Evolutionary conservation across 2,113 vertebrate genomes (phyloP).

Genomic region (Oryzias celebensis): DNA sequence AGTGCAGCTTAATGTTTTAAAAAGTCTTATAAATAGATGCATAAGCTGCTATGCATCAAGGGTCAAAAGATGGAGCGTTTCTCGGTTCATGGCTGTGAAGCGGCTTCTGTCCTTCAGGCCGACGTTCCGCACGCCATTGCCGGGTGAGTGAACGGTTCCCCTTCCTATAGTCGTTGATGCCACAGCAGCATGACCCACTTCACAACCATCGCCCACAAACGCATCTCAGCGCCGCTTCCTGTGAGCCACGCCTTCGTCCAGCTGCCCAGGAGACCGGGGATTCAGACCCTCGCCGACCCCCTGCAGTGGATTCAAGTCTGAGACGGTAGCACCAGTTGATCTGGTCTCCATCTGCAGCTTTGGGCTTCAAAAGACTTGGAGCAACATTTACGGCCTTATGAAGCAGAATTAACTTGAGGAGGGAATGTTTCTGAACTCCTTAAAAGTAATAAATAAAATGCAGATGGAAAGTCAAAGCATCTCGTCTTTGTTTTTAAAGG

Average conservation of each 20-base stretch:
- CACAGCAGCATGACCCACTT: slow-evolving; percentile 3
- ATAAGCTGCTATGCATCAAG: slow-evolving; percentile 57
- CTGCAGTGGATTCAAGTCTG: slow-evolving; percentile 9
- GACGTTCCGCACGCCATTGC: slow-evolving; percentile 9
- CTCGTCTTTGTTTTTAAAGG: neutral
- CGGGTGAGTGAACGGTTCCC: slow-evolving; percentile 8
- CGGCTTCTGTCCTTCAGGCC: slow-evolving; percentile 4
- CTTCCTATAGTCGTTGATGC: slow-evolving; percentile 15
- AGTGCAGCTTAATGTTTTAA: slow-evolving; percentile 64
- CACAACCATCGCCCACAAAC: slow-evolving; percentile 5
- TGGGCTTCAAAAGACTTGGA: slow-evolving; percentile 28
- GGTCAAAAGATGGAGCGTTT: slow-evolving; percentile 45
- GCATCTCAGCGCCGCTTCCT: slow-evolving; percentile 27
- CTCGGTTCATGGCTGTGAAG: slow-evolving; percentile 37
- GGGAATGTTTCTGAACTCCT: slow-evolving; percentile 43
- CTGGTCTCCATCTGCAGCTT: slow-evolving; percentile 34
- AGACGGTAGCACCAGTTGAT: slow-evolving; percentile 46
- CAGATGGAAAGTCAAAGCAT: slow-evolving; percentile 11
- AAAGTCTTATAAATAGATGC: slow-evolving; percentile 51
- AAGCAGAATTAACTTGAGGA: slow-evolving; percentile 49
- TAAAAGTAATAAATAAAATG: slow-evolving; percentile 63
- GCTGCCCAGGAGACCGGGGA: neutral
- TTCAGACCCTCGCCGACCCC: slow-evolving; percentile 2
- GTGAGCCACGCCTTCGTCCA: neutral
- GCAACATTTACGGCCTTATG: slow-evolving; percentile 32